Conservation (phyloP, 2,113 vertebrate species). For the Catharus minimus region DNA sequence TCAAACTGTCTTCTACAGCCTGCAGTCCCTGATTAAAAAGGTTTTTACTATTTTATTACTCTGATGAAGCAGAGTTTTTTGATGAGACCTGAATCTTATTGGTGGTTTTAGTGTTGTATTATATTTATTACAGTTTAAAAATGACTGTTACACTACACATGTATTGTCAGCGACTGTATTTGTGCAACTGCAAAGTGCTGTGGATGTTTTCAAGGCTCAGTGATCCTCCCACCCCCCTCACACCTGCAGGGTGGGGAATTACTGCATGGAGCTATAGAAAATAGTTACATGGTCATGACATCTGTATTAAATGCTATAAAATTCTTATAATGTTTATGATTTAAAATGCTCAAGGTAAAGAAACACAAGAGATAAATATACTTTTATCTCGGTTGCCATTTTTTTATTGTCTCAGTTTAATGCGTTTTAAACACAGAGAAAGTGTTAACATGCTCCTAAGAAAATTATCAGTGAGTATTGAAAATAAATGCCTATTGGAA, state of each 20-base stretch:
- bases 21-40: neutral
- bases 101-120: neutral
- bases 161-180: neutral
- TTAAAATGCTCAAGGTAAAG: neutral
- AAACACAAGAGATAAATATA: neutral
- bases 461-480: neutral
- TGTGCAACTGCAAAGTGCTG: neutral
- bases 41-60: neutral
- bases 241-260: neutral
- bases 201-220: neutral
- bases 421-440: neutral
- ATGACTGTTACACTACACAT: neutral
- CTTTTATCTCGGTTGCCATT: neutral
- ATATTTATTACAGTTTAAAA: neutral
- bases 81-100: neutral
- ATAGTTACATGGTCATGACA: neutral
- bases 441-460: neutral
- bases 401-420: neutral
- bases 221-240: neutral
- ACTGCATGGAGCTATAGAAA: neutral
- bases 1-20: neutral
- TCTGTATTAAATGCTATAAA: neutral
- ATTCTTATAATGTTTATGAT: neutral
- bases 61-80: neutral
- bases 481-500: neutral